Evolutionary conservation across 2,888 invertebrate genomes (phyloP), one percentile per base, ranked within the genome.

Genomic region (Cataglyphis livida): DNA sequence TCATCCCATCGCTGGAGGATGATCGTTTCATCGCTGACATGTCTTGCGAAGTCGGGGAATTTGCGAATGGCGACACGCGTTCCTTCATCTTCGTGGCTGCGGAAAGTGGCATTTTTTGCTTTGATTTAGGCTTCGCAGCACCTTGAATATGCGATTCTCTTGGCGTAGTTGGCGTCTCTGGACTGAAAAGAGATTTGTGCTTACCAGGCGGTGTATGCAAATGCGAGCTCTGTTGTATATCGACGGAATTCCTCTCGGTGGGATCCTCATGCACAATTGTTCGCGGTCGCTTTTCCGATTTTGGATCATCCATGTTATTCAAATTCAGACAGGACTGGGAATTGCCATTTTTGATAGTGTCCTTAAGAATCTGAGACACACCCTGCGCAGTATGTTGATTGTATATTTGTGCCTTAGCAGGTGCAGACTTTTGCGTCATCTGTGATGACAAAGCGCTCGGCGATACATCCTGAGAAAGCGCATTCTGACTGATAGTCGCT

Each of bases 111-210:
- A 95, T 95, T 93, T 96, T 96, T 0, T 95, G 96, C 0, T 95
- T 96, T 2, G 95, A 91, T 75, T 92, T 92, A 62, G 85, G 76
- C 81, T 86, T 89, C 21, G 25, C 35, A 12, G 25, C 18, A 18
- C 21, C 1, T 83, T 92, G 85, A 93, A 95, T 28, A 93, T 91
- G 87, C 90, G 89, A 93, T n/a, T 96, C 95, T 0, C 95, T 95
- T 6, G 25, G 12, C 6, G 94, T 95, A 3, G 94, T 93, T 7
- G 96, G 95, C 0, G 96, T 95, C 85, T 96, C 96, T 0, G 97
- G 97, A 3, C 97, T 97, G 93, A 97, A 97, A 48, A 97, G 92
- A 18, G 97, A 96, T 62, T 92, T 93, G 51, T 93, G 94, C 44
- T 93, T 91, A 1, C 54, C 76, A 3, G 86, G 91, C 18, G 92